phyloP scores from a whole-genome alignment of 2,797 vertebrate species.

The Sebastes matsubarae region DNA sequence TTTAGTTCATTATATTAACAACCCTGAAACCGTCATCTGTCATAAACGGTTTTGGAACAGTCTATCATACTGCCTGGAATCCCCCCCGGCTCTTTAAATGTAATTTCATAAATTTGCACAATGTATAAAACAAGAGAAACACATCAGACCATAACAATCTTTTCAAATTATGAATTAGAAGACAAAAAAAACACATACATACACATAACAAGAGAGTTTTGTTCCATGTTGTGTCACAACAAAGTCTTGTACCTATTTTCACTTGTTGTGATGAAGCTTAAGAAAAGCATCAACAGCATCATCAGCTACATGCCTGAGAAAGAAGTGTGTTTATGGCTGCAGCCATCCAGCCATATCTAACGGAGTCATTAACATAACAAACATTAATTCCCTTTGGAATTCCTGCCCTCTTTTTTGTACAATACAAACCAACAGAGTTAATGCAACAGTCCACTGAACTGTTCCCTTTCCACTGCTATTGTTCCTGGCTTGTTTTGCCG shows the following conservation, averaged over 20 bases:
- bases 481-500: conserved; percentile 31
- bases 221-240: too few relatives aligned
- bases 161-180: not conserved
- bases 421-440: conserved; percentile 11
- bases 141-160: not conserved
- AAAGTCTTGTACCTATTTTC: not conserved
- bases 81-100: not conserved
- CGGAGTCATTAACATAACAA: conserved; percentile 57
- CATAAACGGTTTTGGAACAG: not conserved
- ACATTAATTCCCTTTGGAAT: conserved; percentile 49
- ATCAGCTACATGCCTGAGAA: not conserved
- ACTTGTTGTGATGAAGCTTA: not conserved
- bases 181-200: not conserved
- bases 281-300: not conserved
- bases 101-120: not conserved
- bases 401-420: conserved; percentile 49
- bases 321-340: conserved; percentile 2
- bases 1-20: not conserved
- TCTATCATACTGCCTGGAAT: too few relatives aligned
- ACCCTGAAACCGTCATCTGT: not conserved
- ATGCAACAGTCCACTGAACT: conserved; percentile 18
- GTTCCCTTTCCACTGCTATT: conserved; percentile 18
- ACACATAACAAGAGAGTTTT: too few relatives aligned
- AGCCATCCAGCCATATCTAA: conserved; percentile 47
- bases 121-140: not conserved